Base-by-base conservation (phyloP, 2,797 vertebrate species). In the Neopelma chrysocephalum region DNA sequence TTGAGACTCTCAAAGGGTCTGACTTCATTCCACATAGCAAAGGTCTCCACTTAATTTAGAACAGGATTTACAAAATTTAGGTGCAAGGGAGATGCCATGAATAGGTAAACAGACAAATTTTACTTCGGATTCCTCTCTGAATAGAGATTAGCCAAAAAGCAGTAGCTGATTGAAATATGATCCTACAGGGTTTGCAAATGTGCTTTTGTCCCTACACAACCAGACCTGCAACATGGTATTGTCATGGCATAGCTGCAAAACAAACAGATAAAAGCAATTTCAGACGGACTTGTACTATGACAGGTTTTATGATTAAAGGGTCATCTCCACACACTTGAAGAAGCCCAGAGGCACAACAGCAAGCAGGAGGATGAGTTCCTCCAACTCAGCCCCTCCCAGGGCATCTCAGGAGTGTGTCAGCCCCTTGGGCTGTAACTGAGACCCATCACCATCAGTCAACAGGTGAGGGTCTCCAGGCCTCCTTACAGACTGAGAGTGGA, bases 331-430 rank as follows among this genome's bases (percentile, higher is more conserved):
- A 40, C 3, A 14, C 14, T 11, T 21, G 18, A 62, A 58, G 53
- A 62, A 71, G 14, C 2, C 11, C 18, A 32, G 45, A 58, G 23
- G 11, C 42, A 76, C 17, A 47, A 31, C 4, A 47, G 13, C 10
- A 40, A 29, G 9, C 1, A 51, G 36, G 9, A 25, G 12, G 51
- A n/a, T 1, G 11, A 51, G 6, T n/a, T 82, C 2, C 17, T 27
- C n/a, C 58, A n/a, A 3, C 7, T 8, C 0, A 0, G 3, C 1
- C 10, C 8, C 2, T 60, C n/a, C 23, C 8, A 71, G 32, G 18
- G 48, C 7, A 47, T 6, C 43, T n/a, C 61, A n/a, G 36, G 17
- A 40, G 4, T 3, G 0, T 43, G 11, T 50, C 31, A 64, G 25
- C 4, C 8, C 15, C 17, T 40, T 20, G 16, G n/a, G 15, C n/a